Evolutionary conservation across 2,888 invertebrate genomes (phyloP), one percentile per base, ranked within the genome.

Genomic region (Xestia xanthographa): DNA sequence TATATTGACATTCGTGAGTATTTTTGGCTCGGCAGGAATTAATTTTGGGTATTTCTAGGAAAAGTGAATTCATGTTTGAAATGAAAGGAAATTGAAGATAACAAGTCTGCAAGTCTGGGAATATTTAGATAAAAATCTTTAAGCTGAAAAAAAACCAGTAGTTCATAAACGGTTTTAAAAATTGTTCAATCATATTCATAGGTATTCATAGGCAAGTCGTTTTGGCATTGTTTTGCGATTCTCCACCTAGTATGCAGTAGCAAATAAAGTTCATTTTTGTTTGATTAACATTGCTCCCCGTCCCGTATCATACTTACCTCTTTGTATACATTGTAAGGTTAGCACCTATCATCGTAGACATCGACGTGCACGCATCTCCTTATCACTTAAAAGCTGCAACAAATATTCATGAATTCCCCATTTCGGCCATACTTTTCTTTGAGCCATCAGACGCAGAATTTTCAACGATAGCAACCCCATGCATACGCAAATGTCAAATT

Each of bases 321-420:
- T 79, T 84, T 77, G 78, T 83, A 84, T 87, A 92, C 89, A 92
- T 88, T 83, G 88, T 88, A 89, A 91, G 90, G 90, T 87, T 90
- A 90, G 92, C 94, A 91, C 92, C 92, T 94, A 94, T 93, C 90
- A 91, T 90, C 92, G 92, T 87, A 91, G 92, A 92, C 93, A 94
- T 91, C 92, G 93, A 89, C 90, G 92, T 87, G 86, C 88, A 91
- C 91, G 92, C 92, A 89, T 93, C 95, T 92, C 94, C 95, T 93
- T 94, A 94, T 93, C 93, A 92, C 92, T 93, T 95, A 96, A 92
- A 94, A 95, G 94, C 96, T 96, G 96, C 92, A 96, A 96, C 95
- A 96, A 96, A 96, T 96, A 96, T 96, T 96, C 96, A 95, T 88
- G 95, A 92, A 93, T 96, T 95, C 96, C 96, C 96, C 96, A 91